phyloP scores from a whole-genome alignment of 2,888 invertebrate genomes.

The Lypha dubia region DNA sequence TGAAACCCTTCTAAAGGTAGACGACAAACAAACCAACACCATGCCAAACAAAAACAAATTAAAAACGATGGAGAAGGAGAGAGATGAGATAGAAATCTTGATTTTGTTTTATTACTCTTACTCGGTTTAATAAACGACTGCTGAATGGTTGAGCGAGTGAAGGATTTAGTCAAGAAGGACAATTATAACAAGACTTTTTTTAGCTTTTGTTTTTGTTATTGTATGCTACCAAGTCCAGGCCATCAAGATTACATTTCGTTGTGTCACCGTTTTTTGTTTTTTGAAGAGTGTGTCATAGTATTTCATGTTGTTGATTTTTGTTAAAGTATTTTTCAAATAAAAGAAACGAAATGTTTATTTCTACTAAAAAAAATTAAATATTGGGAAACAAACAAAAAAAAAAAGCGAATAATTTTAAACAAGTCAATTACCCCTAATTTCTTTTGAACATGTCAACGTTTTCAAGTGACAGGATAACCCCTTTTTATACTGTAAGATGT shows the following conservation, averaged over 20 bases:
- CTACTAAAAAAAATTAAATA: slow-evolving; percentile 2
- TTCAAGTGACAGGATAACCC: slow-evolving; percentile 72
- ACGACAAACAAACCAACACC: slow-evolving; percentile 23
- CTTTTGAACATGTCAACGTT: slow-evolving; percentile 72
- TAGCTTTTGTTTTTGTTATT: slow-evolving; percentile 17
- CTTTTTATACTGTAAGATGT: slow-evolving; percentile 55
- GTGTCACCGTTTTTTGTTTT: slow-evolving; percentile 37
- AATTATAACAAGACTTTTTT: slow-evolving; percentile 35
- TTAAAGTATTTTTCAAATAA: slow-evolving; percentile 37
- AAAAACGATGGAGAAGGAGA: background rate
- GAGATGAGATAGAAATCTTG: slow-evolving; percentile 43
- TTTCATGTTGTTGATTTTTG: slow-evolving; percentile 31
- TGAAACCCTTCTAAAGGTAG: slow-evolving; percentile 38
- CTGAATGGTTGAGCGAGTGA: slow-evolving; percentile 38
- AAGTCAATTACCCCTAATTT: slow-evolving; percentile 73
- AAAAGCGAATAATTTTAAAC: slow-evolving; percentile 70
- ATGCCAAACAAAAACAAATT: slow-evolving; percentile 32
- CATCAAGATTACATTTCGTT: slow-evolving; percentile 47
- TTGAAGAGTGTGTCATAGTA: slow-evolving; percentile 27
- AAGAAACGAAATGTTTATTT: slow-evolving; percentile 35
- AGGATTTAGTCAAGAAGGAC: slow-evolving; percentile 44
- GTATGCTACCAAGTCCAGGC: slow-evolving; percentile 61
- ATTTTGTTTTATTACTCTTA: slow-evolving; percentile 25
- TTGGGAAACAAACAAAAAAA: slow-evolving; percentile 41
- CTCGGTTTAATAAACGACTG: slow-evolving; percentile 20